Base-by-base conservation (phyloP, 2,888 invertebrate genomes). In the Amorpha juglandis region DNA sequence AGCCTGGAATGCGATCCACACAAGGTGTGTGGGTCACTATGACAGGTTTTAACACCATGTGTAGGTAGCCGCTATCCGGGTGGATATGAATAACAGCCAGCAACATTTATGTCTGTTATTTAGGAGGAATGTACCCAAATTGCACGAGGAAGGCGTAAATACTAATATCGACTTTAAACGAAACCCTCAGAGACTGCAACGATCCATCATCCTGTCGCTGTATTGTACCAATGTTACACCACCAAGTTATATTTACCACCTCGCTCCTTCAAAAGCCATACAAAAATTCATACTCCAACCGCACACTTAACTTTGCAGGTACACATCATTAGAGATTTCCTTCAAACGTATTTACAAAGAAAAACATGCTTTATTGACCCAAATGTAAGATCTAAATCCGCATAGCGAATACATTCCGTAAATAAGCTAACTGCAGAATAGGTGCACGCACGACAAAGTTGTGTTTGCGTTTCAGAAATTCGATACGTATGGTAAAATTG, bases 171-270 rank as follows among this genome's bases (percentile, higher is more conserved):
- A 73, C 68, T 63, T 69, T 74, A 77, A 87, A 86, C 83, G 81
- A 84, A 87, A 85, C 82, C 83, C 79, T 81, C 78, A 73, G 74
- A 79, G 79, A 76, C 72, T 78, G 80, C 80, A 78, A 78, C 74
- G 78, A 90, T 91, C 86, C 83, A 90, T 91, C 89, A 90, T 74
- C 62, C 82, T 88, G 89, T 89, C 90, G 21, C 33, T 63, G 52
- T 51, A 51, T 6, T 66, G 35, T 27, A 52, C 51, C 16, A 67
- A 19, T 50, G 21, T 51, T 50, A 45, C 73, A 68, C 33, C 45
- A 77, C 88, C 71, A 86, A 81, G 68, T 77, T 83, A 76, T 48
- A 16, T 71, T 72, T 87, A 62, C 86, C 72, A 69, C 67, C 69
- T 21, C 65, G 71, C 70, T 50, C 47, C 35, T 21, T 63, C 19